Base-by-base conservation (phyloP, 2,888 invertebrate genomes). In the Lymantria dispar region DNA sequence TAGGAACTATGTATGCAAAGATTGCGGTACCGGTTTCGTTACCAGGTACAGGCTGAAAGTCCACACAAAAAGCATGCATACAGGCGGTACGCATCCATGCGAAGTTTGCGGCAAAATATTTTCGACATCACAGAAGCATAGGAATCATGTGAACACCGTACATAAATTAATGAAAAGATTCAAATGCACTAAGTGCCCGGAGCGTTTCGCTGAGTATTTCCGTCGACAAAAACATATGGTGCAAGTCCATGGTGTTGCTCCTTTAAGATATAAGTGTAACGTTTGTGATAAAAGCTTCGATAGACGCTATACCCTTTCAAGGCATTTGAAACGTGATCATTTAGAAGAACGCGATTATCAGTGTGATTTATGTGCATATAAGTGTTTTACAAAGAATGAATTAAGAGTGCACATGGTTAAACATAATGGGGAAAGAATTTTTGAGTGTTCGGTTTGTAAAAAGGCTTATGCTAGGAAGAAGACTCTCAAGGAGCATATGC, bases 401-500 rank as follows among this genome's bases (percentile, higher is more conserved):
- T 50, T 86, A 7, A 60, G 73, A 0, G 81, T 81, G 0, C 86
- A 86, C 8, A 81, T 84, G 83, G 71, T 67, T 0, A 86, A 85
- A 15, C 87, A 87, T 39, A 83, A 74, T 0, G 84, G 83, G 0
- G 82, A 83, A 5, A 70, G 80, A 37, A 82, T 81, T 10, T 82
- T 60, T 22, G 80, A 83, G 43, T 91, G 91, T 55, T 68, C 77
- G 0, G 81, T 87, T 0, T 88, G 91, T 58, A 83, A 83, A 11
- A 90, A 89, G 54, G 74, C 83, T 0, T 91, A 88, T 47, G 85
- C 84, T 0, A 72, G 85, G 38, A 84, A 83, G 67, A 85, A 80
- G 45, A 87, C 85, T 0, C 51, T 89, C 8, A 81, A 76, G 1
- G 84, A 87, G 37, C 89, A 90, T 55, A 79, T 88, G 79, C 57